A percentile compares a stretch with the other conserved stretches of the same genome.
Conservation (phyloP, 1,140 invertebrate species). For the Geopemphigus sp. region DNA sequence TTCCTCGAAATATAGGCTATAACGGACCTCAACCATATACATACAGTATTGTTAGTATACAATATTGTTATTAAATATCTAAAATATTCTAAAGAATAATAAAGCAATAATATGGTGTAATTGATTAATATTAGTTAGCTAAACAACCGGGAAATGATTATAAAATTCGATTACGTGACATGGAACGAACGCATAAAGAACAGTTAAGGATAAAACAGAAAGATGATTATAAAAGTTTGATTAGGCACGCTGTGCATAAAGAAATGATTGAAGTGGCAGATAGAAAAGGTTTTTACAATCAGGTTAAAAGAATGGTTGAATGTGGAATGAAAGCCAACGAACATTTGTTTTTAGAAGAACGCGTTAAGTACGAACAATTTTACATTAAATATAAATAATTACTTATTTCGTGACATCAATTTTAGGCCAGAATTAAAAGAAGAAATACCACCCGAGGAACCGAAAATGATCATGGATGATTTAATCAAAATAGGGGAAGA, state of each 20-base stretch:
- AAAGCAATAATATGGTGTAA: background rate
- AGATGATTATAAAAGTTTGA: background rate
- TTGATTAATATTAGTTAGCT: slow-evolving; percentile 23
- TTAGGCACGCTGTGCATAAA: background rate
- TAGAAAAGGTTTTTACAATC: slow-evolving; percentile 22
- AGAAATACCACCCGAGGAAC: background rate
- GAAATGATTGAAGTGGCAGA: slow-evolving; percentile 21
- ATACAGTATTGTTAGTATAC: background rate
- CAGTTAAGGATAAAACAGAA: background rate
- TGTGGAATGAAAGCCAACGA: slow-evolving; percentile 34
- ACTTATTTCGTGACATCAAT: background rate
- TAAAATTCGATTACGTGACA: slow-evolving; percentile 13
- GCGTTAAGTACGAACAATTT: slow-evolving; percentile 4
- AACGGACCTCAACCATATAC: background rate
- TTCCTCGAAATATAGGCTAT: background rate
- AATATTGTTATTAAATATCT: background rate
- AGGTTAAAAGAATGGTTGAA: slow-evolving; percentile 33
- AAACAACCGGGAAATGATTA: slow-evolving; percentile 20
- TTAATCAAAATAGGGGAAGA: background rate
- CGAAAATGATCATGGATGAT: background rate
- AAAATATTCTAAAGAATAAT: background rate
- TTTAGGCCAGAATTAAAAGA: slow-evolving; percentile 4
- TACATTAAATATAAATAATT: background rate
- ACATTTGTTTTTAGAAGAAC: slow-evolving; percentile 24
- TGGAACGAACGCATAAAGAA: background rate